Evolutionary conservation across 2,797 vertebrate genomes (phyloP).

Genomic region (Pseudochirops corinnae): DNA sequence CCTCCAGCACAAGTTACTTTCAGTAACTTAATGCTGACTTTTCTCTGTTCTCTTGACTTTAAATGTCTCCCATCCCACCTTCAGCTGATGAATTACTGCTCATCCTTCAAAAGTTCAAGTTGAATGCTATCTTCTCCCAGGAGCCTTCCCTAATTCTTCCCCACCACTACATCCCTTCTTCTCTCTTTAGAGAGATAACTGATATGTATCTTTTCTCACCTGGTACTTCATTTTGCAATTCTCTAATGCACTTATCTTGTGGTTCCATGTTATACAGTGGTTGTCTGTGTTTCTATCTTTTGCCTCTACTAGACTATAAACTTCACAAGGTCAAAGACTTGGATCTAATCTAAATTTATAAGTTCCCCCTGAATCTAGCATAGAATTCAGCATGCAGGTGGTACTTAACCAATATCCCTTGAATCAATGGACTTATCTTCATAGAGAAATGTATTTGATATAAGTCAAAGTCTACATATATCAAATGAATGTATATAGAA

Average conservation of each 20-base stretch:
- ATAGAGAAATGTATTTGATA: not conserved
- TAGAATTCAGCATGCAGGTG: not conserved
- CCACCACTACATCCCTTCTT: not conserved
- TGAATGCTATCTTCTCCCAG: not conserved
- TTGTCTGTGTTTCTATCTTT: not conserved
- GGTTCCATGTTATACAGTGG: not conserved
- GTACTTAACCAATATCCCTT: not conserved
- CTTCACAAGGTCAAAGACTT: not conserved
- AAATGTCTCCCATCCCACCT: not conserved
- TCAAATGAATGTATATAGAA: not conserved
- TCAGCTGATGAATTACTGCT: not conserved
- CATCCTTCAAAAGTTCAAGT: not conserved
- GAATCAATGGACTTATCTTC: not conserved
- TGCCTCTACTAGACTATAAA: not conserved
- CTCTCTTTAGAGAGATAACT: not conserved
- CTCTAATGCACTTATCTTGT: not conserved
- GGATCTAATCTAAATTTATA: not conserved
- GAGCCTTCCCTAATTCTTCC: not conserved
- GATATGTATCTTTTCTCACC: not conserved
- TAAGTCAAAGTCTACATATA: not conserved
- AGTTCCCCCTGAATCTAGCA: not conserved
- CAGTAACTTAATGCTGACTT: not conserved
- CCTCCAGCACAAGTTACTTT: not conserved
- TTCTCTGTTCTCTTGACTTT: not conserved
- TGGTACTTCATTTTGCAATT: not conserved